These are phyloP conservation scores for Dichetophora obliterata DNA, from an alignment of 2,888 invertebrate species.

Conservation along the genomic window DNA sequence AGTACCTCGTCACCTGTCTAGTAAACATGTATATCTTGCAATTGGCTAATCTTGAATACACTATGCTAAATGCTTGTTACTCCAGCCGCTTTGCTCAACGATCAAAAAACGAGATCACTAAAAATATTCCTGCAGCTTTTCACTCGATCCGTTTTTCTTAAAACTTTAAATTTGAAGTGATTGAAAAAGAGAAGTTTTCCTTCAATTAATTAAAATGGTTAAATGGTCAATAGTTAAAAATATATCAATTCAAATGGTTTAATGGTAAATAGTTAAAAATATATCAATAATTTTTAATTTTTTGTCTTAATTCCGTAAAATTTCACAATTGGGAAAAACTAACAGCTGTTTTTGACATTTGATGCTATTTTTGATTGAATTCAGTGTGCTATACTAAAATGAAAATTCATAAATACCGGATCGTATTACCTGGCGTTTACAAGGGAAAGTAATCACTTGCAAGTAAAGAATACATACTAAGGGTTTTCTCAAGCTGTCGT, in stretches of 20 bases:
- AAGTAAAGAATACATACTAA: too few species aligned
- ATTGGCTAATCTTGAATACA: background rate
- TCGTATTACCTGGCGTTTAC: background rate
- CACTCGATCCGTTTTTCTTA: background rate
- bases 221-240: too few species aligned
- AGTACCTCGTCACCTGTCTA: slow-evolving; percentile 38
- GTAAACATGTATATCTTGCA: slow-evolving; percentile 45
- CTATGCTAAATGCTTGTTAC: slow-evolving; percentile 3
- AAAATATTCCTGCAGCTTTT: background rate
- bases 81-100: background rate
- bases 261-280: background rate
- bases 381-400: background rate
- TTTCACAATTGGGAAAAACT: background rate
- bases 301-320: background rate
- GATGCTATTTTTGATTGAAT: background rate
- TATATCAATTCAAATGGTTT: too few species aligned
- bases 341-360: slow-evolving; percentile 18
- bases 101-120: background rate
- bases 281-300: background rate
- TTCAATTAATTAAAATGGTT: too few species aligned
- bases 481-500: too few species aligned
- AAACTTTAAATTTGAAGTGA: background rate
- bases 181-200: background rate
- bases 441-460: too few species aligned
- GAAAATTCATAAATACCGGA: background rate